Percentiles rank a stretch among this genome's conserved stretches.
phyloP scores from a whole-genome alignment of 2,113 vertebrate species.

The Gymnobelideus leadbeateri region DNA sequence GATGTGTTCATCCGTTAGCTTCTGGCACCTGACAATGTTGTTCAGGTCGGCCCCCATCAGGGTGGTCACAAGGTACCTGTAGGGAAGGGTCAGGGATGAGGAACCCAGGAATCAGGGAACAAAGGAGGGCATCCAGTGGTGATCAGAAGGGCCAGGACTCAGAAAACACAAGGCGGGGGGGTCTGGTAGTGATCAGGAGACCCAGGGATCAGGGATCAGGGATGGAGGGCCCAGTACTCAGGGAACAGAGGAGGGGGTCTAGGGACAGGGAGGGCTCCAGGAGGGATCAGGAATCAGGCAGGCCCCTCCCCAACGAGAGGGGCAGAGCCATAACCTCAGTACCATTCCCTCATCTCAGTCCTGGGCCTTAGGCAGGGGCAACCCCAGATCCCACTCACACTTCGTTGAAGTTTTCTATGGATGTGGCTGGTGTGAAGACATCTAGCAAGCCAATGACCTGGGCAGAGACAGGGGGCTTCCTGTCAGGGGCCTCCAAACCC shows the following conservation, averaged over 20 bases:
- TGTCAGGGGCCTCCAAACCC: not conserved
- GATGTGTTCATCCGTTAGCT: conserved; percentile 96
- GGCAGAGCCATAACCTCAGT: not conserved
- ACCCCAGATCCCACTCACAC: conserved; percentile 87
- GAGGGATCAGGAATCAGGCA: not conserved
- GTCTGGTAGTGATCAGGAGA: not conserved
- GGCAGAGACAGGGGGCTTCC: not conserved
- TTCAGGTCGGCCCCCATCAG: conserved; percentile 98
- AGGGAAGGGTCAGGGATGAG: not conserved
- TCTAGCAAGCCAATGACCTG: conserved; percentile 94
- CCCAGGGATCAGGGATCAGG: not conserved
- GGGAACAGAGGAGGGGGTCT: not conserved
- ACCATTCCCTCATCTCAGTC: not conserved
- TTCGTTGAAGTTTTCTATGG: conserved; percentile 95
- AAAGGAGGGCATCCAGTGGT: not conserved
- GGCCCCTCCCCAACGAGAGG: not conserved
- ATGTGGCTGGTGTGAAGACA: conserved; percentile 94
- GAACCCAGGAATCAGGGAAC: not conserved
- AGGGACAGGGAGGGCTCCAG: not conserved
- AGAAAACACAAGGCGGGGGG: not conserved
- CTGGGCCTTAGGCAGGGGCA: accelerated
- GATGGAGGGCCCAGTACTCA: not conserved
- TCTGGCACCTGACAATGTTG: conserved; percentile 98
- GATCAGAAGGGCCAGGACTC: no score
- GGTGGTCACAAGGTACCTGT: conserved; percentile 96